Evolutionary conservation across 2,797 vertebrate species (phyloP), one percentile per base, ranked within the genome.

Genomic region (Labroides dimidiatus): DNA sequence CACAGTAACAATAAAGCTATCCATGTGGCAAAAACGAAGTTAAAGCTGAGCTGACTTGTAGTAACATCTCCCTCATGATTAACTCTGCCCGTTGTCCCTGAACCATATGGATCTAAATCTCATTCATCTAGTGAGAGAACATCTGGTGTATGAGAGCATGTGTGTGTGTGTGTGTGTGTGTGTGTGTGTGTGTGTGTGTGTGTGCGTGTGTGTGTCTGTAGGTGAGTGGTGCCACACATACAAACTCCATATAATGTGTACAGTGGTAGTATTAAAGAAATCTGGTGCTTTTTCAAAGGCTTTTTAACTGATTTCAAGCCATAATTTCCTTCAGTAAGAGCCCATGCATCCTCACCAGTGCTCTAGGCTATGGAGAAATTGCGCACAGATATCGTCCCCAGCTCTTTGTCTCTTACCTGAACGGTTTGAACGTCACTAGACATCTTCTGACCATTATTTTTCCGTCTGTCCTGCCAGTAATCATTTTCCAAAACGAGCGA

Each of bases 401-500:
- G 50, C 51, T 50, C 59, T 59, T 74, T 69, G 73, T 75, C 36
- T 86, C 96, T 95, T 93, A 98, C 97, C 97, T 95, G 93, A 98
- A 98, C 81, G 96, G 97, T 92, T 95, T 96, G 95, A 97, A 93
- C 92, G 96, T 96, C 78, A 96, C 93, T 80, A 96, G 95, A 88
- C 96, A 97, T 96, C 96, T 96, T 91, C 96, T 96, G 93, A 97
- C 93, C 96, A 97, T 96, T 93, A 96, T 96, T 94, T 95, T 94
- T 85, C 93, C 94, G 91, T 97, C 96, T 81, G 92, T 93, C 92
- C 93, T 93, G 84, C 95, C 95, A 89, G 81, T 68, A 76, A 89
- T 90, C 90, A 93, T 92, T 92, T 90, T 55, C 85, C 89, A 89
- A 90, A 93, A 92, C 82, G 51, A 59, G 63, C 79, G 73, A 81